Percentiles rank a stretch among this genome's conserved stretches.
These are phyloP conservation scores for Epinotia nisella DNA, from an alignment of 2,888 invertebrate species.

Conservation along the genomic window DNA sequence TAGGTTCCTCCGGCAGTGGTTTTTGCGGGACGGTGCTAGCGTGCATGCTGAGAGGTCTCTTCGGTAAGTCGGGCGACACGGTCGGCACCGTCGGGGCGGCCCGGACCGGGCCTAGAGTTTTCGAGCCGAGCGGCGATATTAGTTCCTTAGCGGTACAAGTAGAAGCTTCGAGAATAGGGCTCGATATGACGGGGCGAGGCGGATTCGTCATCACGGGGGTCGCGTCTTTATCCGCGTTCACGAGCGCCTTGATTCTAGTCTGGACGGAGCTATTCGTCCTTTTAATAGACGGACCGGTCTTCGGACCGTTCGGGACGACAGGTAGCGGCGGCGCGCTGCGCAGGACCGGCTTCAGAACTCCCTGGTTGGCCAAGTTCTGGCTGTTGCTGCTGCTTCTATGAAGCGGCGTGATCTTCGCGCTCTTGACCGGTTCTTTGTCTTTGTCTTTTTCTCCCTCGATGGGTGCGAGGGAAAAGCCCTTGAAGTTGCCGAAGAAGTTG, in stretches of 20 bases:
- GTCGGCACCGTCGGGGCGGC: slow-evolving; percentile 84
- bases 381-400: slow-evolving; percentile 75
- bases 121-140: slow-evolving; percentile 86
- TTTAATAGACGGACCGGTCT: slow-evolving; percentile 73
- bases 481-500: slow-evolving; percentile 93
- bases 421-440: slow-evolving; percentile 57
- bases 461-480: slow-evolving; percentile 92
- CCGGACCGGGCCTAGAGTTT: slow-evolving; percentile 85
- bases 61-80: slow-evolving; percentile 69
- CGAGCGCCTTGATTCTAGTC: slow-evolving; percentile 77
- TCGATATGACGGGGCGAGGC: slow-evolving; percentile 91
- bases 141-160: slow-evolving; percentile 91
- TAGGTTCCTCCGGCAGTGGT: slow-evolving; percentile 80
- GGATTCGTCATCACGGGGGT: slow-evolving; percentile 81
- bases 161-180: slow-evolving; percentile 92
- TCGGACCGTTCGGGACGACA: slow-evolving; percentile 79
- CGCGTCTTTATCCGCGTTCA: slow-evolving; percentile 70
- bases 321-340: slow-evolving; percentile 87
- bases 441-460: slow-evolving; percentile 74
- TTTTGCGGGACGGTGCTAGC: slow-evolving; percentile 68
- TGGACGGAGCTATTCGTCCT: slow-evolving; percentile 74
- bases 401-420: slow-evolving; percentile 84
- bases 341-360: slow-evolving; percentile 76
- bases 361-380: slow-evolving; percentile 68
- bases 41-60: slow-evolving; percentile 82